A percentile compares a stretch with the other conserved stretches of the same genome.
phyloP scores from a whole-genome alignment of 2,113 vertebrate species.

The Sigmodon hispidus region DNA sequence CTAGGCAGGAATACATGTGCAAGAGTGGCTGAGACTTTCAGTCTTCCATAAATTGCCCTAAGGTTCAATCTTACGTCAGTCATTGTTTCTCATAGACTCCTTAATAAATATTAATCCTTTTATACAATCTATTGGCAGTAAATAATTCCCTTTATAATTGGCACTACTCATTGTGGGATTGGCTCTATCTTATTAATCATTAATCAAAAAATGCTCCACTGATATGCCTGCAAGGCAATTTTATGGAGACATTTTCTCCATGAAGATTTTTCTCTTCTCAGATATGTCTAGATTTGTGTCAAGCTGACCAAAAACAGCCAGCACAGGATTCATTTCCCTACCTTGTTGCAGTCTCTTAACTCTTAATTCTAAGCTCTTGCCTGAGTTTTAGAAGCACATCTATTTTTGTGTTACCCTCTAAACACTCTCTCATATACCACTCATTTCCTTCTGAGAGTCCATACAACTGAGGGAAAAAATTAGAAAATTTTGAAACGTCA shows the following conservation, averaged over 20 bases:
- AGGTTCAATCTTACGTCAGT: too few species aligned
- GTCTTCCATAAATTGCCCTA: too few species aligned
- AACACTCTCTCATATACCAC: neutral
- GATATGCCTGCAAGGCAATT: neutral
- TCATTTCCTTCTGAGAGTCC: neutral
- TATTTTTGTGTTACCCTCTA: conserved; percentile 17
- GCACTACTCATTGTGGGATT: neutral
- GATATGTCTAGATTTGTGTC: neutral
- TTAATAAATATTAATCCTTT: too few species aligned
- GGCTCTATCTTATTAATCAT: neutral
- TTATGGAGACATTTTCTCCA: neutral
- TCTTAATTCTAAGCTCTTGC: neutral
- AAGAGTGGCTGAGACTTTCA: too few species aligned
- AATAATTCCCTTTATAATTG: too few species aligned
- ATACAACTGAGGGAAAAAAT: conserved; percentile 10
- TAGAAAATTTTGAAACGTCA: conserved; percentile 9
- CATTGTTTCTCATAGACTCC: too few species aligned
- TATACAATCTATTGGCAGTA: too few species aligned
- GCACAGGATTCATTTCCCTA: neutral
- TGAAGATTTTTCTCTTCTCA: neutral
- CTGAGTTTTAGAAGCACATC: neutral
- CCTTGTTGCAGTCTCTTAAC: neutral
- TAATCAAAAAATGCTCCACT: neutral
- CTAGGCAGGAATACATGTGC: too few species aligned
- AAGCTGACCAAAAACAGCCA: neutral